These are phyloP conservation scores for Hymenopus coronatus DNA, from an alignment of 2,888 invertebrate genomes.

Conservation along the genomic window DNA sequence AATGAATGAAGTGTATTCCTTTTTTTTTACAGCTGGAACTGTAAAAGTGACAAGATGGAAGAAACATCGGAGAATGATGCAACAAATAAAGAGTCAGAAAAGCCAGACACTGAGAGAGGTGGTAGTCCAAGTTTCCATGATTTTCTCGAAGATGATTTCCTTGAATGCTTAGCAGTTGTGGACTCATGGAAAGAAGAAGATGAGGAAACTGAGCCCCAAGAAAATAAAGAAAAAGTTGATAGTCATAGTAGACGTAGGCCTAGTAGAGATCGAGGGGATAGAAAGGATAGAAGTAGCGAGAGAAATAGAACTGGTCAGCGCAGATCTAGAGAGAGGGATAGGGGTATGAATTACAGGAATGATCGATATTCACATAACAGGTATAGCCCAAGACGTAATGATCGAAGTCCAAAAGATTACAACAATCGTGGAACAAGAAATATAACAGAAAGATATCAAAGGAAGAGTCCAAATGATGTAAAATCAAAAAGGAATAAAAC, in stretches of 20 bases:
- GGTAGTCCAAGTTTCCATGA: neutral
- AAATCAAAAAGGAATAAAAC: neutral
- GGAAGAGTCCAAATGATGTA: too few relatives aligned
- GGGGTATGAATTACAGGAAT: too few relatives aligned
- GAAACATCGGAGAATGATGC: neutral
- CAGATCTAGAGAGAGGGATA: neutral
- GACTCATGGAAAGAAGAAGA: conserved; percentile 1
- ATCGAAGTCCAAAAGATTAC: neutral
- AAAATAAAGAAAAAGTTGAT: neutral
- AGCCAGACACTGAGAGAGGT: neutral
- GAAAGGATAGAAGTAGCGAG: neutral
- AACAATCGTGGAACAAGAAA: neutral
- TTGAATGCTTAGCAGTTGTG: neutral
- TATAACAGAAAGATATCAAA: neutral
- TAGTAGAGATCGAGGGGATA: neutral
- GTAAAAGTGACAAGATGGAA: too few relatives aligned
- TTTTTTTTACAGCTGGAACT: too few relatives aligned
- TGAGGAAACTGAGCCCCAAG: neutral
- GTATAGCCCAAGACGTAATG: neutral
- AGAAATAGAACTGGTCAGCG: neutral
- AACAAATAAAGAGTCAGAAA: neutral
- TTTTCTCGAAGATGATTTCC: conserved; percentile 22
- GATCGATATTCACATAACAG: neutral
- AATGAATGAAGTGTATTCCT: too few relatives aligned
- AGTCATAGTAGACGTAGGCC: neutral